A percentile compares a stretch with the other conserved stretches of the same genome.
These are phyloP conservation scores for Liodrosophila aerea DNA, from an alignment of 2,888 invertebrate genomes.

Conservation along the genomic window DNA sequence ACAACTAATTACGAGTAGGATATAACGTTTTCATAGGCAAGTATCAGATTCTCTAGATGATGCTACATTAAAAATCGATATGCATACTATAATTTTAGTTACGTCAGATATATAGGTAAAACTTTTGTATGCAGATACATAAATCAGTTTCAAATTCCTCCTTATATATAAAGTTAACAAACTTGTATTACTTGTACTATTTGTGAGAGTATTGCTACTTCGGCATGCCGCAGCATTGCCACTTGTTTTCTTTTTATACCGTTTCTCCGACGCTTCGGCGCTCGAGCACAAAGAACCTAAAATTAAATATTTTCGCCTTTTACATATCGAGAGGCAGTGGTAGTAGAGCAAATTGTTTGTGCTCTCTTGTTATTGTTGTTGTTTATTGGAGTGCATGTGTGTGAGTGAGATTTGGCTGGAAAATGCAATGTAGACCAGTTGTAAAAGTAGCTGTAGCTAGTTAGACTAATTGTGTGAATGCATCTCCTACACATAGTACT, in stretches of 20 bases:
- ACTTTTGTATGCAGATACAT: too few species aligned
- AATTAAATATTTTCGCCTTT: conserved; percentile 78
- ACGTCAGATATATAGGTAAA: too few species aligned
- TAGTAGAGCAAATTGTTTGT: conserved; percentile 62
- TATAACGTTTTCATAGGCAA: too few species aligned
- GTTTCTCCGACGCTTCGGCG: conserved; percentile 41
- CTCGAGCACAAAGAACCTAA: conserved; percentile 73
- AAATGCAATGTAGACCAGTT: background rate
- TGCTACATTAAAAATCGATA: too few species aligned
- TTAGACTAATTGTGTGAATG: too few species aligned
- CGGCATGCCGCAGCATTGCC: background rate
- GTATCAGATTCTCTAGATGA: too few species aligned
- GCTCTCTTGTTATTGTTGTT: conserved; percentile 22
- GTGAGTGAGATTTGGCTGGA: background rate
- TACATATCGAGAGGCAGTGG: conserved; percentile 66
- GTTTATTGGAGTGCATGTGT: conserved; percentile 27
- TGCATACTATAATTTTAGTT: too few species aligned
- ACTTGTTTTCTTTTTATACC: conserved; percentile 16
- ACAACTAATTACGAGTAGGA: too few species aligned
- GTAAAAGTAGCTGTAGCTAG: conserved; percentile 14
- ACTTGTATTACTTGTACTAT: too few species aligned
- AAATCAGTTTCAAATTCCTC: too few species aligned
- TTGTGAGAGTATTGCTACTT: background rate
- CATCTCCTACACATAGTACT: conserved; percentile 26
- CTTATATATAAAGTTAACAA: too few species aligned